Percentiles rank a stretch among this genome's conserved stretches.
Conservation (phyloP, 2,797 vertebrate genomes). For the Lerista edwardsae region DNA sequence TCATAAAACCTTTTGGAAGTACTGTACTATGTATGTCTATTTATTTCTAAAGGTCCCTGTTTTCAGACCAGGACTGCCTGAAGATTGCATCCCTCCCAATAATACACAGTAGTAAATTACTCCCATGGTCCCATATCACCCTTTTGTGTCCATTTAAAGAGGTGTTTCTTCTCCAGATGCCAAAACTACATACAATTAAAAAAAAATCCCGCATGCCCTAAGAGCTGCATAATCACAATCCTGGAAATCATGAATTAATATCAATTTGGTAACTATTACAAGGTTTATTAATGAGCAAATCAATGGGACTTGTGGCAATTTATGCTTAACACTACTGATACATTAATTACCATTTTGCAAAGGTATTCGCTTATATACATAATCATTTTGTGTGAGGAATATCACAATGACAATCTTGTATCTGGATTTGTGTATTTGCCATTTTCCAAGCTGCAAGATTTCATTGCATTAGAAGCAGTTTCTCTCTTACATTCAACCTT, state of each 20-base stretch:
- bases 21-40: background rate
- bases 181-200: background rate
- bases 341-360: background rate
- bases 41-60: background rate
- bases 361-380: background rate
- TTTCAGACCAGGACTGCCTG: background rate
- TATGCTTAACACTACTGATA: background rate
- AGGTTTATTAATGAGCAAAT: background rate
- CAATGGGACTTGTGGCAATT: background rate
- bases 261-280: background rate
- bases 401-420: background rate
- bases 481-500: background rate
- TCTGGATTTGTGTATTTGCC: background rate
- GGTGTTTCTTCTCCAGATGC: background rate
- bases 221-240: conserved; percentile 6
- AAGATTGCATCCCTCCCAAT: background rate
- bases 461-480: background rate
- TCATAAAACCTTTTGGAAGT: background rate
- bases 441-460: background rate
- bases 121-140: background rate
- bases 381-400: background rate
- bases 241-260: background rate
- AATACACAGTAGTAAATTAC: background rate
- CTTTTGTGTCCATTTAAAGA: background rate
- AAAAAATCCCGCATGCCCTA: background rate